Evolutionary conservation across 2,888 invertebrate species (phyloP).

Genomic region (Oligia strigilis): DNA sequence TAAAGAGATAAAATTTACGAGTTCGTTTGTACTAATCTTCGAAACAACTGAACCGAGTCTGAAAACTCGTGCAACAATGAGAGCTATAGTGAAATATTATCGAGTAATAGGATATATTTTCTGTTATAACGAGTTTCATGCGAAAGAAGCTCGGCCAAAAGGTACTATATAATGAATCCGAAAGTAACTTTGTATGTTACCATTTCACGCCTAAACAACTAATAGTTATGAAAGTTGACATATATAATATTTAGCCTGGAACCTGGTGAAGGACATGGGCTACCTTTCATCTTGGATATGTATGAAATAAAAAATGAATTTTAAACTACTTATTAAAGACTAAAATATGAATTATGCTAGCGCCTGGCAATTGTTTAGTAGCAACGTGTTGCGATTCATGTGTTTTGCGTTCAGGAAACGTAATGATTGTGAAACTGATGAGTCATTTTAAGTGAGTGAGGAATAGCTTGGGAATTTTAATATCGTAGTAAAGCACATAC

Average conservation of each 20-base stretch:
- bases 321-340: neutral
- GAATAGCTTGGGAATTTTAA: neutral
- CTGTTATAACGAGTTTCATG: neutral
- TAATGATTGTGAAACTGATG: neutral
- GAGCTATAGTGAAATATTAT: neutral
- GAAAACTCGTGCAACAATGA: neutral
- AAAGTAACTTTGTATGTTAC: no score
- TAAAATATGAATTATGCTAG: no score
- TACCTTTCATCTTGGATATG: neutral
- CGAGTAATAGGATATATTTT: neutral
- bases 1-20: neutral
- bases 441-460: neutral
- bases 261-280: no score
- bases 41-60: no score
- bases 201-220: no score
- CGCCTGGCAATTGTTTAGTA: constrained; percentile 28
- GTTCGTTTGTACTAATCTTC: neutral
- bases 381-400: constrained; percentile 29
- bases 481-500: neutral
- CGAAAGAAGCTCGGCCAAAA: no score
- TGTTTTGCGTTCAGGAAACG: neutral
- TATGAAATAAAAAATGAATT: neutral
- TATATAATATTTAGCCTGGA: no score
- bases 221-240: neutral
- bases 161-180: no score